A percentile compares a stretch with the other conserved stretches of the same genome.
These are phyloP conservation scores for Marasmarcha lunaedactyla DNA, from an alignment of 2,888 invertebrate genomes.

Conservation along the genomic window DNA sequence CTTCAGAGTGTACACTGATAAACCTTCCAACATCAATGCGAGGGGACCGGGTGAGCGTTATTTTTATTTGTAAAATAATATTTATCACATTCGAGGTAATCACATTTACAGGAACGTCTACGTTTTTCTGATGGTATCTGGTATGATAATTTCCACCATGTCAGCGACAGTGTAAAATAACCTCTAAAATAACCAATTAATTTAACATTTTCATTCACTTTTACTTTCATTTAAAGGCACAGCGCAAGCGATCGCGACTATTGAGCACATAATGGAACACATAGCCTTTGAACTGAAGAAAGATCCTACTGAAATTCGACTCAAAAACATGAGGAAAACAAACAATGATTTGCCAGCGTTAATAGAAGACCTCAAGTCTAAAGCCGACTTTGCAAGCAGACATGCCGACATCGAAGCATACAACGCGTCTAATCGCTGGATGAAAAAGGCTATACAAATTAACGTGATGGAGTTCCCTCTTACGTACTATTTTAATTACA, in stretches of 20 bases:
- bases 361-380: constrained; percentile 24
- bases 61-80: too few relatives aligned
- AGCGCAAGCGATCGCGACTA: constrained; percentile 28
- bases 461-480: constrained; percentile 27
- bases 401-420: constrained; percentile 21
- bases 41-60: constrained; percentile 72
- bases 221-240: background rate
- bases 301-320: constrained; percentile 26
- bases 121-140: too few relatives aligned
- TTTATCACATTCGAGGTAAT: too few relatives aligned
- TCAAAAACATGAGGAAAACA: constrained; percentile 24
- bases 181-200: too few relatives aligned
- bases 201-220: too few relatives aligned
- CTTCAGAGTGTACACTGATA: constrained; percentile 70
- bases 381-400: constrained; percentile 22
- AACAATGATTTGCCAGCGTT: constrained; percentile 26
- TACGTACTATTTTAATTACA: constrained; percentile 26
- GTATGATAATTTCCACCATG: too few relatives aligned
- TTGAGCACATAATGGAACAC: constrained; percentile 33
- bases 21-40: constrained; percentile 75
- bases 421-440: constrained; percentile 29
- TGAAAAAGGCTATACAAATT: constrained; percentile 27
- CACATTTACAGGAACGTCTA: too few relatives aligned
- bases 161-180: too few relatives aligned
- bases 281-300: constrained; percentile 24